Evolutionary conservation across 37 sponge, comb jelly and placozoan species (phyloP), one percentile per base, ranked within the genome.

Genomic region (Chondrilla cf. caribensis): DNA sequence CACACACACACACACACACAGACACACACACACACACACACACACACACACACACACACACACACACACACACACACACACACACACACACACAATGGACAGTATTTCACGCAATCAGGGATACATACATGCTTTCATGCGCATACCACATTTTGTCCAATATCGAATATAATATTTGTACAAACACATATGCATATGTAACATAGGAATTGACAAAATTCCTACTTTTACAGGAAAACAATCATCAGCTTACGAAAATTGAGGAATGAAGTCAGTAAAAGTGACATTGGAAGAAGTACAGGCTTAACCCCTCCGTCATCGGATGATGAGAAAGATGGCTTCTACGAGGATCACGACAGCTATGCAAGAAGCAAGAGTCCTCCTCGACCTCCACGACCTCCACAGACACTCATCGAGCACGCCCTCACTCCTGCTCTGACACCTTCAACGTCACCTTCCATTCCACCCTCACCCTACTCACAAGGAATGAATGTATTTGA

Each of bases 321-420:
- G 2, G 37, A 37, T 31, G 70, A 68, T 21, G 70, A 68, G 70
- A 35, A 28, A 19, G 70, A 68, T 17, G 17, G 57, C 33, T 1
- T 9, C 5, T 21, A 33, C 2, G 37, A 4, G n/a, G n/a, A n/a
- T n/a, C n/a, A n/a, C n/a, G n/a, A n/a, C n/a, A n/a, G n/a, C n/a
- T 19, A 19, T 11, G 32, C 70, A 35, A n/a, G 70, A 3, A 68
- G 70, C 70, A 68, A 68, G 70, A 68, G 70, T 29, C 70, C 70
- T 21, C 35, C 70, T 29, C 70, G 26, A 19, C 70, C 70, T 31
- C 70, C 37, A 19, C 32, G 70, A n/a, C 70, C 70, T 11, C 7
- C 35, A 28, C 37, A 68, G 37, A 68, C 70, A 4, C 4, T 68
- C 6, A 33, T 68, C 3, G 32, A 33, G 19, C 70, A 28, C 33